These are phyloP conservation scores for Menidia menidia DNA, from an alignment of 2,797 vertebrate genomes.

Conservation along the genomic window DNA sequence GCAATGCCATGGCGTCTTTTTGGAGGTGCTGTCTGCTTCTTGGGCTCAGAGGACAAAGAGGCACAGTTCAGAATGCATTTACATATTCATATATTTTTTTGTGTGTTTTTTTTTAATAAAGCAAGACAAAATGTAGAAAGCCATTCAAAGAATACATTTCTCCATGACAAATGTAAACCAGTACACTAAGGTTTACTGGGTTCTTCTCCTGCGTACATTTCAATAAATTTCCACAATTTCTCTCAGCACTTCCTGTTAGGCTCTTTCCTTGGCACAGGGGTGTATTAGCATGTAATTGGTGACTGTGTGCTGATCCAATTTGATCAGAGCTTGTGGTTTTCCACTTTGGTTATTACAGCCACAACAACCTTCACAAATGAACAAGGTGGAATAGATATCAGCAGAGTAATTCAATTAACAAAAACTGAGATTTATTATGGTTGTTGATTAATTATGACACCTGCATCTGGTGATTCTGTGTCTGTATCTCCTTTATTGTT, in stretches of 20 bases:
- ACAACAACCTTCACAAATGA: constrained; percentile 3
- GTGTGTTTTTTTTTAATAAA: not conserved
- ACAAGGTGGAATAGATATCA: not conserved
- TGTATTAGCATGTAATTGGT: constrained; percentile 4
- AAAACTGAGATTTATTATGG: not conserved
- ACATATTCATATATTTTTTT: not conserved
- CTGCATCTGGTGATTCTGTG: not conserved
- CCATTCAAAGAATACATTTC: not conserved
- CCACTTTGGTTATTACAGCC: constrained; percentile 2
- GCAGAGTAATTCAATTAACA: not conserved
- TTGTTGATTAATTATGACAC: not conserved
- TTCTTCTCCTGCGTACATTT: not conserved
- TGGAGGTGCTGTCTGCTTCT: too few species aligned
- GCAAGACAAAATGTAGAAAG: not conserved
- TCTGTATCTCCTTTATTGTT: too few species aligned
- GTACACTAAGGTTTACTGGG: not conserved
- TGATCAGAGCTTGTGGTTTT: constrained; percentile 8
- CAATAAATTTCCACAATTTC: not conserved
- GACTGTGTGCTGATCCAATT: not conserved
- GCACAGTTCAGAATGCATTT: not conserved
- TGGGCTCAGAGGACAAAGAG: not conserved
- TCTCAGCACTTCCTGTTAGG: not conserved
- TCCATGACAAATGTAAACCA: not conserved
- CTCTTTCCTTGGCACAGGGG: constrained; percentile 1
- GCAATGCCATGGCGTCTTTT: not conserved